Evolutionary conservation across 2,888 invertebrate species (phyloP), one percentile per base, ranked within the genome.

Genomic region (Byasa hedistus): DNA sequence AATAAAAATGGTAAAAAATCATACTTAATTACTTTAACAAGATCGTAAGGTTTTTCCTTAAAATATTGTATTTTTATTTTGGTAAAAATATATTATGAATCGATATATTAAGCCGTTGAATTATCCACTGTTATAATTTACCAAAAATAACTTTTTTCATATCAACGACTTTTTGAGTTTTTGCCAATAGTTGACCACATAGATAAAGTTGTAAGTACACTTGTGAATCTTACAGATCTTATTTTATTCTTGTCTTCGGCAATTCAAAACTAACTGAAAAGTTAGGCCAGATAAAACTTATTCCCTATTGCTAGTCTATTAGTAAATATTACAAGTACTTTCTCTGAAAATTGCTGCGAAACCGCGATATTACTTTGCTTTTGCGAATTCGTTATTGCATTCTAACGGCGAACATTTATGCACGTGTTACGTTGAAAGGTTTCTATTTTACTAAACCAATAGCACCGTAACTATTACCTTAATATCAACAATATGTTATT

Each of bases 321-420:
- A 54, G 52, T 21, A 54, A 54, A 21, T 15, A 8, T 22, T 54
- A 54, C 7, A n/a, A 0, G n/a, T 48, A 15, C 39, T 48, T 48
- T 48, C 5, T 48, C n/a, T 48, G 48, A 4, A 48, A 19, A 48
- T 5, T 48, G 48, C 48, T 48, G 54, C 54, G 54, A 54, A 23
- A 10, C 15, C 54, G 7, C 54, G 54, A 54, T 54, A 54, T 54
- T 23, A 21, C 21, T 54, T 48, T 27, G 27, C 56, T 27, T 0
- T 4, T 44, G 63, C 57, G 44, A 63, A 57, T 57, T 58, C 36
- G n/a, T 48, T 48, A n/a, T 48, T n/a, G 48, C 48, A 48, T 48
- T 5, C 48, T 19, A n/a, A 19, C 5, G 5, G 48, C 48, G 48
- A 48, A 48, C 5, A 48, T 48, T n/a, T 48, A 48, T 48, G 7